Evolutionary conservation across 2,113 vertebrate species (phyloP), one percentile per base, ranked within the genome.

Genomic region (Caloenas nicobarica): DNA sequence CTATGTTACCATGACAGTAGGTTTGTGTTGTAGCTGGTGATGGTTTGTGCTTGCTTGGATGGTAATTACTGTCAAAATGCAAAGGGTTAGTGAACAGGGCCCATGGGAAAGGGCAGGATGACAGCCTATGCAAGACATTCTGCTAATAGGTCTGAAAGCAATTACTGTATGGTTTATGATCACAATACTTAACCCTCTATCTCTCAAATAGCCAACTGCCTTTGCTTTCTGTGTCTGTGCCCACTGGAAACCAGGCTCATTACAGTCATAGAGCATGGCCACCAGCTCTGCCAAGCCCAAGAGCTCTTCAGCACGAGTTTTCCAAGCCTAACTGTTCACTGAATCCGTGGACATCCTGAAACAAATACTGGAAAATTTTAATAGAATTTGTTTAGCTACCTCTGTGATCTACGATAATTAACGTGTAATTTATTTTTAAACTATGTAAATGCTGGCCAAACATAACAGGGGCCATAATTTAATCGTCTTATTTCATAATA

Each of bases 131-230:
- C 85, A 94, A 94, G 92, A 96, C 96, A 95, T 96, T 89, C 92
- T 86, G 95, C 91, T 97, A 98, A 98, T 86, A 95, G 96, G 93
- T 95, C 96, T 95, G 96, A 97, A 91, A 95, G 81, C 96, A 98
- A 97, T 96, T 96, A 97, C 69, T 92, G 70, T 86, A 93, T 89
- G 97, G 85, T 96, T 96, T 91, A 81, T 96, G 96, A 96, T 96
- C 97, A 96, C 93, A 92, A 38, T 9, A n/a, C 50, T 96, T 97
- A 97, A 97, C 95, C 97, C 97, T 94, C 86, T 95, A 53, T 29
- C 78, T 96, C 95, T 96, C 84, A 53, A 71, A 56, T 8, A 17
- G 29, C 69, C 29, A 46, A 62, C 73, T 38, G 33, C 62, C 48
- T 78, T 42, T 11, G 40, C 80, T 84, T 48, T 71, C 16, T 4